Evolutionary conservation across 2,113 vertebrate genomes (phyloP).

Genomic region (Ammodytes marinus): DNA sequence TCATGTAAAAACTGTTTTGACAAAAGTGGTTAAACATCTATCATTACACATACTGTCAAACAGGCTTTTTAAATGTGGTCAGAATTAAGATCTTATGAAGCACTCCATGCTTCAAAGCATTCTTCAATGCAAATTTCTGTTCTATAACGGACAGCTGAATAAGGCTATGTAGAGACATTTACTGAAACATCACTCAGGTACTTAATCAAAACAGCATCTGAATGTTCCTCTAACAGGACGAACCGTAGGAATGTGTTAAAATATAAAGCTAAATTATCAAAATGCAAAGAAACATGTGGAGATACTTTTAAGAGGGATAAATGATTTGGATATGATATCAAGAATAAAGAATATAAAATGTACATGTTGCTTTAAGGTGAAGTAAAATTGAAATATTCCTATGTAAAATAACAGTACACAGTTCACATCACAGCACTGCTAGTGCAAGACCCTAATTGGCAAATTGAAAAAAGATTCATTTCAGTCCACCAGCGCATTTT

Average conservation of each 20-base stretch:
- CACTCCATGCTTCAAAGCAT: constrained; percentile 33
- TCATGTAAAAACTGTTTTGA: constrained; percentile 36
- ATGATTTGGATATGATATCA: constrained; percentile 5
- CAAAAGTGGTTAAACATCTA: constrained; percentile 28
- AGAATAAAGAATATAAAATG: constrained; percentile 37
- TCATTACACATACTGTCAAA: constrained; percentile 33
- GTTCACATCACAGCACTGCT: constrained; percentile 46
- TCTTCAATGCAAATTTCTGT: constrained; percentile 58
- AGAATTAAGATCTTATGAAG: constrained; percentile 33
- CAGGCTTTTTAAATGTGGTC: constrained; percentile 24
- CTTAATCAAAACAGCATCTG: constrained; percentile 14
- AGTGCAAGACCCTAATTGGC: constrained; percentile 60
- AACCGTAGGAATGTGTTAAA: constrained; percentile 6
- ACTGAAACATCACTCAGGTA: constrained; percentile 27
- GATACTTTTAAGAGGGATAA: background rate
- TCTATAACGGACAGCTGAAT: constrained; percentile 67
- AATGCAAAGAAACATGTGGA: constrained; percentile 13
- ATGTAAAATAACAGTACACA: constrained; percentile 32
- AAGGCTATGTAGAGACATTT: constrained; percentile 49
- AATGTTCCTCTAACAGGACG: background rate
- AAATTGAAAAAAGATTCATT: constrained; percentile 52
- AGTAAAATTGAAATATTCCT: constrained; percentile 18
- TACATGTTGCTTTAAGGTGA: constrained; percentile 13
- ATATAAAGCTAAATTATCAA: constrained; percentile 18
- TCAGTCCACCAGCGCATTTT: constrained; percentile 26